Conservation (phyloP, 2,113 vertebrate species). For the Notothenia rossii region DNA sequence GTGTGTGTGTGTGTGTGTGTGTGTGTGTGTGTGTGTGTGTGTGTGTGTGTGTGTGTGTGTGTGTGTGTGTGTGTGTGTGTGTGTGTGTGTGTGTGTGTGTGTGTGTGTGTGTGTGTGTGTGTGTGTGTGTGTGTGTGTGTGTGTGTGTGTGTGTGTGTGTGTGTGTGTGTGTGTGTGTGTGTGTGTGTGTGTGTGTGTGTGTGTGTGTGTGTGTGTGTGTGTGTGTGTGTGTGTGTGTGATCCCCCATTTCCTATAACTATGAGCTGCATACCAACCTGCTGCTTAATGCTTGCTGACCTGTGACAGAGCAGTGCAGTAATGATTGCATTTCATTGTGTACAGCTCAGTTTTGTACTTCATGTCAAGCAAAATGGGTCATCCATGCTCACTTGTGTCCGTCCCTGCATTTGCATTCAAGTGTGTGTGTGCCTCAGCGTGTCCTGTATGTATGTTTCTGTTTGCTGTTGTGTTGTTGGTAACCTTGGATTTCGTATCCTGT, state of each 20-base stretch:
- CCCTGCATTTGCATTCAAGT: constrained; percentile 26
- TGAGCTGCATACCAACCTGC: constrained; percentile 37
- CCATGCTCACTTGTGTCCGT: constrained; percentile 42
- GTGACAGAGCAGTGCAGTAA: constrained; percentile 62
- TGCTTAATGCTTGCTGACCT: constrained; percentile 74
- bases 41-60: too few species aligned
- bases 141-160: too few species aligned
- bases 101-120: too few species aligned
- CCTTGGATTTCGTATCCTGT: constrained; percentile 43
- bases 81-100: too few species aligned
- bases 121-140: too few species aligned
- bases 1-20: too few species aligned
- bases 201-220: too few species aligned
- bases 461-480: constrained; percentile 28
- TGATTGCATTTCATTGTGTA: constrained; percentile 67
- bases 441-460: neutral
- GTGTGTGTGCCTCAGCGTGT: constrained; percentile 11
- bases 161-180: too few species aligned
- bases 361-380: constrained; percentile 74
- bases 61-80: too few species aligned
- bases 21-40: too few species aligned
- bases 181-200: too few species aligned
- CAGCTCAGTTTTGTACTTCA: constrained; percentile 37
- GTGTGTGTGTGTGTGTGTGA: too few species aligned
- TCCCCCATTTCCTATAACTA: constrained; percentile 3